A percentile compares a stretch with the other conserved stretches of the same genome.
Evolutionary conservation across 2,888 invertebrate genomes (phyloP).

Genomic region (Heteromurus nitidus): DNA sequence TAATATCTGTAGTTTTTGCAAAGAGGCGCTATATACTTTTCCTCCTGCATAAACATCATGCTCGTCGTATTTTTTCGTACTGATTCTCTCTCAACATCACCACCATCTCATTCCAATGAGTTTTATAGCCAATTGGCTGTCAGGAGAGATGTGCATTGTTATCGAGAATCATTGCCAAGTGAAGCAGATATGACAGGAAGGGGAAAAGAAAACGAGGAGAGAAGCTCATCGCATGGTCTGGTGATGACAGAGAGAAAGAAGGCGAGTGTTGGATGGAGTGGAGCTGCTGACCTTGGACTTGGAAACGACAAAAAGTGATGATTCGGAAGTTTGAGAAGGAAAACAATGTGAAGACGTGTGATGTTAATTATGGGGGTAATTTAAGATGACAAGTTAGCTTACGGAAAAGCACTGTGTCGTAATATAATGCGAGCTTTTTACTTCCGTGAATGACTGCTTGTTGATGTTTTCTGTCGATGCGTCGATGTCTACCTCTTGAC

Average conservation of each 20-base stretch:
- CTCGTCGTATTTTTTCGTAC: neutral
- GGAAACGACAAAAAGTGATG: slow-evolving; percentile 4
- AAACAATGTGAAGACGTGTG: slow-evolving; percentile 13
- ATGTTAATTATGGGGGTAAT: slow-evolving; percentile 30
- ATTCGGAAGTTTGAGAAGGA: slow-evolving; percentile 18
- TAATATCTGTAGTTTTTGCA: neutral
- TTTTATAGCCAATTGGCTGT: neutral
- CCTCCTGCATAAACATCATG: too few species aligned
- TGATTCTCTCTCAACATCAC: neutral
- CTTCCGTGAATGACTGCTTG: too few species aligned
- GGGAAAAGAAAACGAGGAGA: neutral
- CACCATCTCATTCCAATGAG: neutral
- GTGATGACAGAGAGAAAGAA: neutral
- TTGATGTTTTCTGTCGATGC: too few species aligned
- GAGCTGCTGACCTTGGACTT: slow-evolving; percentile 21
- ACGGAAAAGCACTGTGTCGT: too few species aligned
- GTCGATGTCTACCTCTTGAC: too few species aligned
- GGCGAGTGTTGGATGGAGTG: neutral
- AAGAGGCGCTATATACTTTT: neutral
- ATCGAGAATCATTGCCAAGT: neutral
- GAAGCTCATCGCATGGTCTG: neutral
- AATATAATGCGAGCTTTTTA: too few species aligned
- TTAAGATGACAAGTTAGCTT: slow-evolving; percentile 7
- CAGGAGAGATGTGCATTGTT: neutral
- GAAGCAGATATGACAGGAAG: neutral